Base-by-base conservation (phyloP, 2,797 vertebrate species). In the Argentina silus region DNA sequence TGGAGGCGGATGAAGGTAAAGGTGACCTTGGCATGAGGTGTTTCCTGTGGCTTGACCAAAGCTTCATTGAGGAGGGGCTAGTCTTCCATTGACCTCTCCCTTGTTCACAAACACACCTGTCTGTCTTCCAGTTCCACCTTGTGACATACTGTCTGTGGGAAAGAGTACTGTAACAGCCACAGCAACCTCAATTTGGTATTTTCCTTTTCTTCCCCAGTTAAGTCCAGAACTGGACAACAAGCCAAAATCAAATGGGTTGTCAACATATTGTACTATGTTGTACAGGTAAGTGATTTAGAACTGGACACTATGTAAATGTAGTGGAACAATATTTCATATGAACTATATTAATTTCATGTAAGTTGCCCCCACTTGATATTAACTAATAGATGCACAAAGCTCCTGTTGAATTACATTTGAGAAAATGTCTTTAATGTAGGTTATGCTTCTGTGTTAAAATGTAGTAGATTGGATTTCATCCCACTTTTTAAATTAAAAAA, bases 201-300 rank as follows among this genome's bases (percentile, higher is more conserved):
- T 80, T 88, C 67, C 7, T 50, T 74, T 90, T 78, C 85, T 59
- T 15, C 43, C 64, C 73, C 93, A 99, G 98, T 99, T 67, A 98
- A 98, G 91, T 95, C 96, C 36, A 95, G 97, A 89, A 97, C 97
- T 10, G 95, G 95, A 45, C 97, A 98, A 69, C 90, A 98, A 87
- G 96, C 98, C 78, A 98, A 98, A 91, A 97, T 99, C 89, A 99
- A 99, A 80, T 99, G 98, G 98, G 93, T 98, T 19, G 93, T 99
- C 79, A 99, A 96, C 85, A 97, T 99, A 27, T 92, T 95, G n/a
- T 99, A 98, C 87, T 98, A 99, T 75, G 82, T 98, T 70, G 77
- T 98, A 63, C 98, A 99, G 87, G 98, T 98, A 90, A 84, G 96
- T 85, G 67, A 68, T 8, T 4, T n/a, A 51, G 21, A 10, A 7